A percentile compares a stretch with the other conserved stretches of the same genome.
Conservation (phyloP, 2,888 invertebrate species). For the Priocnemis perturbator region DNA sequence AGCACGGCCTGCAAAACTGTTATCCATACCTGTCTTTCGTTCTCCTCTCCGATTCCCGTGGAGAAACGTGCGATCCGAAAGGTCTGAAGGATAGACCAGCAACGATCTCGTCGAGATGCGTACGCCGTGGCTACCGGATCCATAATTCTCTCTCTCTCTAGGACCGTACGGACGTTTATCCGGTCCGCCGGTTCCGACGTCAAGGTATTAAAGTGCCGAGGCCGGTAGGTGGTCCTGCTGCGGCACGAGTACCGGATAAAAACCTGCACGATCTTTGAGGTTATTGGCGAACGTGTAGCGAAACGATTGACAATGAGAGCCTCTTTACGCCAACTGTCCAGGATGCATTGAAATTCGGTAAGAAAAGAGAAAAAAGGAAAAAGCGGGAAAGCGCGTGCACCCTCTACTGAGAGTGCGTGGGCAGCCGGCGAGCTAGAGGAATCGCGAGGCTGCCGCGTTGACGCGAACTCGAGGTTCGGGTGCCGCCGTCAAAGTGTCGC, state of each 20-base stretch:
- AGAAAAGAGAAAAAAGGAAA: no score
- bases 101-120: slow-evolving; percentile 36
- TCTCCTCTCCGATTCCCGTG: no score
- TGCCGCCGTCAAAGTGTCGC: slow-evolving; percentile 60
- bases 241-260: slow-evolving; percentile 39
- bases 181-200: slow-evolving; percentile 52
- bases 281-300: slow-evolving; percentile 52
- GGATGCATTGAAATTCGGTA: neutral
- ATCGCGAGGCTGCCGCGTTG: no score
- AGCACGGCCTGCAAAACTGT: no score
- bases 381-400: no score
- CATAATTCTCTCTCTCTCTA: slow-evolving; percentile 51
- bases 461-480: no score
- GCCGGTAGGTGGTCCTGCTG: slow-evolving; percentile 47
- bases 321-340: neutral
- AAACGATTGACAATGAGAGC: no score
- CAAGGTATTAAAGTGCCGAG: slow-evolving; percentile 53
- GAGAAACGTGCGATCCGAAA: slow-evolving; percentile 1
- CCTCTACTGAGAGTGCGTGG: no score
- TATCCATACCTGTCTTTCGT: no score
- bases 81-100: slow-evolving; percentile 45
- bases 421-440: no score
- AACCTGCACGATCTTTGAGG: slow-evolving; percentile 37
- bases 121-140: slow-evolving; percentile 49
- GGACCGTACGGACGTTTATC: slow-evolving; percentile 47